Conservation (phyloP, 2,113 vertebrate genomes). For the Bubalus kerabau region DNA sequence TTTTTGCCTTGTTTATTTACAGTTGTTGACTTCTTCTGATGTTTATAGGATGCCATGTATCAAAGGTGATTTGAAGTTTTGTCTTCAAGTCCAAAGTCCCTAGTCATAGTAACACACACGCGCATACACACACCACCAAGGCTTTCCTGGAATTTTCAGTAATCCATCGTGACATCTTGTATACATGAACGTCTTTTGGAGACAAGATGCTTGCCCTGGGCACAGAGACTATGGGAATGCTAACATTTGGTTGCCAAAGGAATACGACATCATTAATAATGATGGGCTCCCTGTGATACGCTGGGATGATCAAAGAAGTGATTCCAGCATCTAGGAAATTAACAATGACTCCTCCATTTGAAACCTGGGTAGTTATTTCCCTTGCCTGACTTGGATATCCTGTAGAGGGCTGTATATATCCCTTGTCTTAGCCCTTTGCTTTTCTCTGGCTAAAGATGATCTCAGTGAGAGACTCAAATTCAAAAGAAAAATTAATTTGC, state of each 20-base stretch:
- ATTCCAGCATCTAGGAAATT: not conserved
- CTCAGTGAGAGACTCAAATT: not conserved
- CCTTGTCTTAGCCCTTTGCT: not conserved
- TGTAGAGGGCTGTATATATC: too few species aligned
- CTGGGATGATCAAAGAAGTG: not conserved
- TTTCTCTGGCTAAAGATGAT: not conserved
- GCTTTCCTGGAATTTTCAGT: not conserved
- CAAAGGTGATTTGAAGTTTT: not conserved
- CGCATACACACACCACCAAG: not conserved
- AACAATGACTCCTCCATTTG: not conserved
- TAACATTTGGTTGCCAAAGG: not conserved
- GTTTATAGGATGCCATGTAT: not conserved
- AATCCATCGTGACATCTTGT: not conserved
- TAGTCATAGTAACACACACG: not conserved
- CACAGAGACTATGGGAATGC: not conserved
- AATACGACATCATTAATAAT: not conserved
- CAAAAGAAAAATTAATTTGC: not conserved
- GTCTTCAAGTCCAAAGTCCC: not conserved
- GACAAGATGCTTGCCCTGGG: not conserved
- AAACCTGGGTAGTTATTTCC: too few species aligned
- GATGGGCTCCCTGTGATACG: fast-evolving
- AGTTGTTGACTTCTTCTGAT: not conserved
- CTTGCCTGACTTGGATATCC: not conserved
- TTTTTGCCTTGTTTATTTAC: not conserved
- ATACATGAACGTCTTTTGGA: not conserved